A percentile compares a stretch with the other conserved stretches of the same genome.
phyloP scores from a whole-genome alignment of 2,888 invertebrate genomes.

The Lycocerus yunnanus region DNA sequence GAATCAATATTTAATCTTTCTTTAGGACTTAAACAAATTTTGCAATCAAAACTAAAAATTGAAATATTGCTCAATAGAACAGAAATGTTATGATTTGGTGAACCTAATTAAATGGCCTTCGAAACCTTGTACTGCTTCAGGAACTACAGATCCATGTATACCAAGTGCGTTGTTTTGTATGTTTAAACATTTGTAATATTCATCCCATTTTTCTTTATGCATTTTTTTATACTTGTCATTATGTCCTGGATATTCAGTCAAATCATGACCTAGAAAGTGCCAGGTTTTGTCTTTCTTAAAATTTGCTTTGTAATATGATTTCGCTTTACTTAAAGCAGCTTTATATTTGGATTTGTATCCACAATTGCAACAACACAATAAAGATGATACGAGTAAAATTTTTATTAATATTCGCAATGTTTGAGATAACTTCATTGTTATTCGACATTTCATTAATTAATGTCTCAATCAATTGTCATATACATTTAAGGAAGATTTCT shows the following conservation, averaged over 20 bases:
- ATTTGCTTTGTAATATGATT: constrained; percentile 47
- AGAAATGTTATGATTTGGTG: not conserved
- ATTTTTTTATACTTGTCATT: constrained; percentile 51
- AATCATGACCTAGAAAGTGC: constrained; percentile 50
- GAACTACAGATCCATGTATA: constrained; percentile 48
- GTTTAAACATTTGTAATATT: constrained; percentile 60
- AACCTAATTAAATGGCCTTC: constrained; percentile 57
- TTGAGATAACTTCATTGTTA: not conserved
- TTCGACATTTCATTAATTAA: not conserved
- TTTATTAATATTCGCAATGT: not conserved
- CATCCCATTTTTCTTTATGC: constrained; percentile 57
- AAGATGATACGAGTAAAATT: not conserved
- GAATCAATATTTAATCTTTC: constrained; percentile 50
- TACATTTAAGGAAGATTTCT: not conserved
- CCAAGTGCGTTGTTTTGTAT: constrained; percentile 50
- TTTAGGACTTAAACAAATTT: constrained; percentile 60
- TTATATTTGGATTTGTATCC: constrained; percentile 25
- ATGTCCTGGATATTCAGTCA: constrained; percentile 57
- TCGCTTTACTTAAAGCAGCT: constrained; percentile 49
- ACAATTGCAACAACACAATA: not conserved
- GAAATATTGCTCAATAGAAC: not conserved
- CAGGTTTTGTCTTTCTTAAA: constrained; percentile 47
- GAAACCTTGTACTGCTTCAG: constrained; percentile 52
- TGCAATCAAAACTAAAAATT: constrained; percentile 56
- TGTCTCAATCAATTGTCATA: not conserved